Conservation (phyloP, 2,113 vertebrate genomes). For the Chloebia gouldiae region DNA sequence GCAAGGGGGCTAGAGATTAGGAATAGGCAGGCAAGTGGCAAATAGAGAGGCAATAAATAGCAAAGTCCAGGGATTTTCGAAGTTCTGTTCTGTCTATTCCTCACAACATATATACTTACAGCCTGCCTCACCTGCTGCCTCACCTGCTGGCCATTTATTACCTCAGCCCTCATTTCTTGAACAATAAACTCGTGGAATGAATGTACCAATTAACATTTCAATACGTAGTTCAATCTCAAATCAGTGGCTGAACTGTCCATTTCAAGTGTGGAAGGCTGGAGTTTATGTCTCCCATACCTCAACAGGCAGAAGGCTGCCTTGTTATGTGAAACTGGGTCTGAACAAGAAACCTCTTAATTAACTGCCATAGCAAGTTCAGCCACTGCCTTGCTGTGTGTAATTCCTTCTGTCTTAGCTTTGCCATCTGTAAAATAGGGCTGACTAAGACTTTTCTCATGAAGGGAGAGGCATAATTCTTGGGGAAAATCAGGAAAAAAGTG, state of each 20-base stretch:
- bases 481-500: neutral
- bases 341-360: neutral
- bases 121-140: neutral
- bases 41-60: neutral
- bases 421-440: neutral
- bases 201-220: neutral
- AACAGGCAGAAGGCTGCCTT: neutral
- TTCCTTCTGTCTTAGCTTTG: neutral
- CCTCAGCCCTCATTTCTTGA: neutral
- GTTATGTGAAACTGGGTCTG: neutral
- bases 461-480: neutral
- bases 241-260: neutral
- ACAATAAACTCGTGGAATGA: neutral
- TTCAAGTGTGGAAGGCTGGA: neutral
- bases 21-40: neutral
- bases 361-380: neutral
- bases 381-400: neutral
- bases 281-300: neutral
- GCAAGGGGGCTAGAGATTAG: neutral
- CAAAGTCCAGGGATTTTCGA: neutral
- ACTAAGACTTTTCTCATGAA: neutral
- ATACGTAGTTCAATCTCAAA: neutral
- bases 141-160: neutral
- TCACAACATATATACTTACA: fast-evolving
- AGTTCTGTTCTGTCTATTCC: neutral